Base-by-base conservation (phyloP, 2,797 vertebrate genomes). In the Macropodus opercularis region DNA sequence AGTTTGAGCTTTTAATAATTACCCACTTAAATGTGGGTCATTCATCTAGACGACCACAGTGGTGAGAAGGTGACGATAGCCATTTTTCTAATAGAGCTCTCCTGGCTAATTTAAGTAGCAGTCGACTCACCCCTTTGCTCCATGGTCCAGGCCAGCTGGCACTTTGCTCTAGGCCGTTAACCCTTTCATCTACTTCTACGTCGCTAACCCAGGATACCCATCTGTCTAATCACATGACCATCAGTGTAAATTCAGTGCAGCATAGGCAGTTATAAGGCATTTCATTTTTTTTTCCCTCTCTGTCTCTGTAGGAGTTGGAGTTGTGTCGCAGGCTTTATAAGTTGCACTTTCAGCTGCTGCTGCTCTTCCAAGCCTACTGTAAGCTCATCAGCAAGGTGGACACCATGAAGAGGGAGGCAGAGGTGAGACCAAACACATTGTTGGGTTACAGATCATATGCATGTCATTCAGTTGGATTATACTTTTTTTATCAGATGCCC, bases 281-380 rank as follows among this genome's bases (percentile, higher is more conserved):
- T 3, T 76, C 34, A 60, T 39, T 13, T 24, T 6, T 8, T 3
- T 39, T 9, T 21, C 0, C 46, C 26, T 57, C n/a, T 79, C 38
- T 85, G 63, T 80, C 49, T 88, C 60, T 87, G 46, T 55, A 99
- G 98, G 97, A 98, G 89, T 86, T 99, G 92, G 98, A 99, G 86
- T 86, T 99, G 62, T 98, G 97, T 85, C 94, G 97, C 57, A 89
- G 97, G 67, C 90, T 99, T 17, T 99, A 99, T 84, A 98, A 99
- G 81, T 80, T 99, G 79, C 98, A 99, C 89, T 99, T 99, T 77
- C 97, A 99, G 89, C 90, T 99, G 85, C 91, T 99, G 70, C 94
- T 99, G 88, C 93, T 99, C 61, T 99, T 99, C 88, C 98, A 99
- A 90, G 96, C 97, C 58, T 99, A 99, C 79, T 97, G 96, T 80